Evolutionary conservation across 2,888 invertebrate genomes (phyloP).

Genomic region (Agrochola litura): DNA sequence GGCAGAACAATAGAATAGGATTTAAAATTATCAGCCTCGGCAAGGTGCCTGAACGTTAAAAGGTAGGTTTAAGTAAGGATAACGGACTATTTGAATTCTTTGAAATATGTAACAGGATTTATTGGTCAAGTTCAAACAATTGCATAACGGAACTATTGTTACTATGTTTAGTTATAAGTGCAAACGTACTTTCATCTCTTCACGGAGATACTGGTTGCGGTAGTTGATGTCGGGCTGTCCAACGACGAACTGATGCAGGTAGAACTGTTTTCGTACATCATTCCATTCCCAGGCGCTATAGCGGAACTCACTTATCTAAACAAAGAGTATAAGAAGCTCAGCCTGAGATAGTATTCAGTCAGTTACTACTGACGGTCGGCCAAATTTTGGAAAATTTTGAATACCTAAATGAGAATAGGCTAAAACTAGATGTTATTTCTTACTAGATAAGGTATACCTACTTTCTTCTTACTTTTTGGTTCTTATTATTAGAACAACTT

Average conservation of each 20-base stretch:
- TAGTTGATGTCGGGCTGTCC: conserved; percentile 95
- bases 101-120: background rate
- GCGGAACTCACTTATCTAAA: conserved; percentile 89
- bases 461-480: too few species aligned
- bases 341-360: too few species aligned
- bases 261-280: conserved; percentile 91
- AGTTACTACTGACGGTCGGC: background rate
- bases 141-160: background rate
- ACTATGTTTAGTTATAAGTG: background rate
- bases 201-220: conserved; percentile 90
- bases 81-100: background rate
- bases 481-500: conserved; percentile 61
- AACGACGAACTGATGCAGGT: conserved; percentile 93
- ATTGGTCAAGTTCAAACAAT: background rate
- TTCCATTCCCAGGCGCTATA: conserved; percentile 94
- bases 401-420: background rate
- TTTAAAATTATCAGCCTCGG: too few species aligned
- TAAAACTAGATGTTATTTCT: background rate
- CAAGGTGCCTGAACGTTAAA: too few species aligned
- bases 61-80: background rate
- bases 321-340: conserved; percentile 2
- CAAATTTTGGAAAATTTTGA: background rate
- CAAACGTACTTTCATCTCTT: conserved; percentile 88
- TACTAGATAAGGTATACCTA: too few species aligned
- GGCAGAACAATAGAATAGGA: background rate